These are phyloP conservation scores for Ceratina japonica DNA, from an alignment of 1,140 invertebrate genomes.

Conservation along the genomic window DNA sequence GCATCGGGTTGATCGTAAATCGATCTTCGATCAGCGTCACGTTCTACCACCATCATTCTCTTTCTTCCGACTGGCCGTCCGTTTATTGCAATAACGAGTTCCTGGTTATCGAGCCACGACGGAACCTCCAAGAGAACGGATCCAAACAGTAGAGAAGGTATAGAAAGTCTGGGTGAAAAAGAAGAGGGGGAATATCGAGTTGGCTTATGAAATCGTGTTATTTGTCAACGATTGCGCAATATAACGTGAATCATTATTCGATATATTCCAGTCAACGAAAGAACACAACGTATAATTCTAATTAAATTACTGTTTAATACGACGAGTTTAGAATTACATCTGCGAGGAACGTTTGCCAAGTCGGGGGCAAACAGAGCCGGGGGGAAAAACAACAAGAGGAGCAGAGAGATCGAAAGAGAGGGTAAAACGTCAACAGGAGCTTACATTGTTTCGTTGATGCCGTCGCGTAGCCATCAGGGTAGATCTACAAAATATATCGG, in stretches of 20 bases:
- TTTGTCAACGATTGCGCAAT: constrained; percentile 60
- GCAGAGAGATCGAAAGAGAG: background rate
- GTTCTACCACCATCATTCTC: background rate
- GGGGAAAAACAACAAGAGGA: background rate
- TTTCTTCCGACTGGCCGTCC: background rate
- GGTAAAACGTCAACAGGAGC: constrained; percentile 31
- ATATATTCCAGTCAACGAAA: no score
- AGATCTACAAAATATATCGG: constrained; percentile 71
- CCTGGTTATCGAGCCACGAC: background rate
- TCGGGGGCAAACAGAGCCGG: background rate
- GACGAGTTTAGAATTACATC: no score
- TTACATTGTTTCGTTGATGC: constrained; percentile 29
- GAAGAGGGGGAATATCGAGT: background rate
- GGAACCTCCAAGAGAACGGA: background rate
- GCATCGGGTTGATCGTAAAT: constrained; percentile 28
- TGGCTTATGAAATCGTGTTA: constrained; percentile 42
- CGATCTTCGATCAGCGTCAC: constrained; percentile 44
- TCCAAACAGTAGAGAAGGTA: background rate
- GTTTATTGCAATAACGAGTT: constrained; percentile 32
- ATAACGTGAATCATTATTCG: no score
- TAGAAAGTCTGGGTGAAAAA: background rate
- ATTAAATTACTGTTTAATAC: no score
- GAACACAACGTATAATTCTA: no score
- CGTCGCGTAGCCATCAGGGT: constrained; percentile 43
- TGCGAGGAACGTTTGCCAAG: no score